Percentiles rank a stretch among this genome's conserved stretches.
These are phyloP conservation scores for Hippocampus abdominalis DNA, from an alignment of 2,113 vertebrate genomes.

Conservation along the genomic window DNA sequence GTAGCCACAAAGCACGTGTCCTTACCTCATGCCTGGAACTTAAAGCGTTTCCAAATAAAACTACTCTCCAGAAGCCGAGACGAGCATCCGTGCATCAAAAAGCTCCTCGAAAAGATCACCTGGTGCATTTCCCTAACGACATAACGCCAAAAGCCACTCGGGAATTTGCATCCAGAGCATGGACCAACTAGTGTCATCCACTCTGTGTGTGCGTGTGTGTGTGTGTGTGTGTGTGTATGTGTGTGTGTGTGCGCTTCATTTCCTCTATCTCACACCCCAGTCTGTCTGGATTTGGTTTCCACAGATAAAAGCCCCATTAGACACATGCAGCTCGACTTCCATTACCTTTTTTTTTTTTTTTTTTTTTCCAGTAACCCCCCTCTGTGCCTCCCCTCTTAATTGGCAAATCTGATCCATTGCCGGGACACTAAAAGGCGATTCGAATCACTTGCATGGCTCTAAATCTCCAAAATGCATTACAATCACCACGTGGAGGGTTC, in stretches of 20 bases:
- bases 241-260: conserved; percentile 46
- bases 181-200: conserved; percentile 63
- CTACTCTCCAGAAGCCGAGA: conserved; percentile 25
- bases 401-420: conserved; percentile 68
- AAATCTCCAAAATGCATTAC: neutral
- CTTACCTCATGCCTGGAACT: conserved; percentile 21
- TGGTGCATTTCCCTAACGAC: conserved; percentile 59
- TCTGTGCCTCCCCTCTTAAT: conserved; percentile 67
- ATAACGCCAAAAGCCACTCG: conserved; percentile 51
- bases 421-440: conserved; percentile 64
- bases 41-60: conserved; percentile 26
- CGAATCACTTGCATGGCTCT: conserved; percentile 61
- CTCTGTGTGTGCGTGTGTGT: conserved; percentile 14
- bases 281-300: conserved; percentile 77
- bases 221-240: too few relatives aligned
- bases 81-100: conserved; percentile 5
- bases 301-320: conserved; percentile 82
- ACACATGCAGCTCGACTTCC: conserved; percentile 69
- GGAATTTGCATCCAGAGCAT: conserved; percentile 63
- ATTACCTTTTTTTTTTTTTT: conserved; percentile 46
- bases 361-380: neutral
- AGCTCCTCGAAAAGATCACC: conserved; percentile 35
- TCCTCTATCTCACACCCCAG: conserved; percentile 48
- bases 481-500: neutral
- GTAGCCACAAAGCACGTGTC: neutral